Conservation (phyloP, 2,113 vertebrate genomes). For the Lasiurus cinereus region DNA sequence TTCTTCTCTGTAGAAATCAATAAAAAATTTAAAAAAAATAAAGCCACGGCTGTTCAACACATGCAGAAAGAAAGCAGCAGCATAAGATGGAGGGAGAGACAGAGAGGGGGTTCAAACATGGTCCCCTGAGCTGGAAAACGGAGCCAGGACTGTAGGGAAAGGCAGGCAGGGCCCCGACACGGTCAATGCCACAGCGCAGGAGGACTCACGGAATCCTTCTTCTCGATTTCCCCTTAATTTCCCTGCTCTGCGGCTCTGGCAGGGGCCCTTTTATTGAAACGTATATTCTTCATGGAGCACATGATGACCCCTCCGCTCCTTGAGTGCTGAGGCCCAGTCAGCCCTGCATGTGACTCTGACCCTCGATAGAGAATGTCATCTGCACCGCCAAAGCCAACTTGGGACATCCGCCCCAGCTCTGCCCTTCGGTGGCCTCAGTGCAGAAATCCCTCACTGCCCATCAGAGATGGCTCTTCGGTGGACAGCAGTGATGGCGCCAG, state of each 20-base stretch:
- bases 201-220: neutral
- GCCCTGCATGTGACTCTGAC: neutral
- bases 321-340: neutral
- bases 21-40: no score
- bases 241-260: neutral
- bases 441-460: constrained; percentile 17
- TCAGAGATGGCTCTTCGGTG: neutral
- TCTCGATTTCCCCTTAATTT: neutral
- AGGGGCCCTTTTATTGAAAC: neutral
- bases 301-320: neutral
- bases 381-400: neutral
- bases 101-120: constrained; percentile 60
- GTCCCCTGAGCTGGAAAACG: constrained; percentile 38
- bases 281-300: neutral
- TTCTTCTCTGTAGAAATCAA: no score
- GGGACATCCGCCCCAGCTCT: neutral
- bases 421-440: neutral
- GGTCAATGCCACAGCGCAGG: neutral
- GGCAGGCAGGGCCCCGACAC: neutral
- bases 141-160: constrained; percentile 10
- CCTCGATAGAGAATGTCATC: neutral
- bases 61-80: constrained; percentile 66
- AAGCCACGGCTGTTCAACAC: constrained; percentile 51
- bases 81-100: constrained; percentile 66
- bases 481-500: neutral